phyloP scores from a whole-genome alignment of 2,113 vertebrate genomes.

The Dolichotis patagonum region DNA sequence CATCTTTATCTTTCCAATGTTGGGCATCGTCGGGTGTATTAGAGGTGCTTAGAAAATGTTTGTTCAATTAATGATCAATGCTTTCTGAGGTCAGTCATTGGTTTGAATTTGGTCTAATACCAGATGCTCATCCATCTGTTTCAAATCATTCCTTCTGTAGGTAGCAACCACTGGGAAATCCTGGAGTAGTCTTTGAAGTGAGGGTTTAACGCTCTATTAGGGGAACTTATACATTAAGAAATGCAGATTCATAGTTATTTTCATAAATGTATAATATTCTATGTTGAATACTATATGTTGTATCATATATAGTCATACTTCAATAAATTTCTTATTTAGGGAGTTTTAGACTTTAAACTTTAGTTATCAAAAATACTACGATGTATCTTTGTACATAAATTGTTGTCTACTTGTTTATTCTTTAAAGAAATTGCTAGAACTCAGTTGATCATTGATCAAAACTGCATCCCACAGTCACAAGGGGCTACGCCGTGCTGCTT shows the following conservation, averaged over 20 bases:
- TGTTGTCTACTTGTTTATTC: not conserved
- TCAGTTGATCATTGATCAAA: not conserved
- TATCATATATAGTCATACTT: not conserved
- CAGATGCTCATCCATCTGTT: not conserved
- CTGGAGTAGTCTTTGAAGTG: not conserved
- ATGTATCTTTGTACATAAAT: not conserved
- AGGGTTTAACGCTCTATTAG: not conserved
- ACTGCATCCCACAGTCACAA: not conserved
- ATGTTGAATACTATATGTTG: not conserved
- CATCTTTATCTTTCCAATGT: not conserved
- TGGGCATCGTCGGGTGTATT: not conserved
- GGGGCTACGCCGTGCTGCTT: not conserved
- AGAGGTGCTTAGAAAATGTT: not conserved
- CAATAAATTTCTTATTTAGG: not conserved
- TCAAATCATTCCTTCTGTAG: not conserved
- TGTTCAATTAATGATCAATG: not conserved
- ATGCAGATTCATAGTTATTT: not conserved
- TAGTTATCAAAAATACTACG: not conserved
- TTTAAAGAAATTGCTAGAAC: not conserved
- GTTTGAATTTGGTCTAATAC: not conserved
- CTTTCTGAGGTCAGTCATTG: not conserved
- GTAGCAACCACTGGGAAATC: not conserved
- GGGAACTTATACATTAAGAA: not conserved
- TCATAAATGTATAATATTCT: not conserved
- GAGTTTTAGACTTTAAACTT: constrained; percentile 31